phyloP scores from a whole-genome alignment of 2,797 vertebrate species.

The Macropus fuliginosus region DNA sequence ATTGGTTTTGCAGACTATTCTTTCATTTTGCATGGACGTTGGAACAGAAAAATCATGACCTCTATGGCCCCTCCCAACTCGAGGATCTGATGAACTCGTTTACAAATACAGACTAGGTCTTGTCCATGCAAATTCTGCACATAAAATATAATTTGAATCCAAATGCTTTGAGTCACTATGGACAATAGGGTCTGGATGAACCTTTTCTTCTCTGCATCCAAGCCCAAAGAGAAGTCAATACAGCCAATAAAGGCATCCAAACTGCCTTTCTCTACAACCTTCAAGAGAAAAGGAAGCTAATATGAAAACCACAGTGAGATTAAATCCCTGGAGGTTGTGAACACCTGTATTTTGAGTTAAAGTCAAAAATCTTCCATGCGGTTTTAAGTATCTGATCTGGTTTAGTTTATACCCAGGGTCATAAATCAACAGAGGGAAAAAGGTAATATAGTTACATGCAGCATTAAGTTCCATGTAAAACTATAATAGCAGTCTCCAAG shows the following conservation, averaged over 20 bases:
- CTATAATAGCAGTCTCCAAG: neutral
- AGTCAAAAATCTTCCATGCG: neutral
- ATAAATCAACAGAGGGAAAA: neutral
- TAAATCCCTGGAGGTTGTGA: neutral
- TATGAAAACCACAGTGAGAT: neutral
- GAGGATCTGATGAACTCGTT: neutral
- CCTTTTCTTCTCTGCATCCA: neutral
- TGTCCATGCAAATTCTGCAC: neutral
- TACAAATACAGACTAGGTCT: neutral
- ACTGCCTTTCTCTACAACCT: neutral
- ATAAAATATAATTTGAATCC: neutral
- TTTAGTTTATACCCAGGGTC: neutral
- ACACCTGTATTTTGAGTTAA: neutral
- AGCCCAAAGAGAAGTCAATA: neutral
- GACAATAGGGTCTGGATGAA: neutral
- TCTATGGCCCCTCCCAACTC: neutral
- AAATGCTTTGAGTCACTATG: neutral
- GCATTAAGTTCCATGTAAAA: neutral
- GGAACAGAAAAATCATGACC: neutral
- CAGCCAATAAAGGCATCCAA: neutral
- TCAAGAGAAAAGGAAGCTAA: slow-evolving; percentile 14
- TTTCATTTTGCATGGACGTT: neutral
- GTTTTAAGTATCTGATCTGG: slow-evolving; percentile 2
- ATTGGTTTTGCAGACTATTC: neutral
- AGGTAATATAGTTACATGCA: neutral